phyloP scores from a whole-genome alignment of 1,140 invertebrate species.

The Lamellibrachia luymesi region DNA sequence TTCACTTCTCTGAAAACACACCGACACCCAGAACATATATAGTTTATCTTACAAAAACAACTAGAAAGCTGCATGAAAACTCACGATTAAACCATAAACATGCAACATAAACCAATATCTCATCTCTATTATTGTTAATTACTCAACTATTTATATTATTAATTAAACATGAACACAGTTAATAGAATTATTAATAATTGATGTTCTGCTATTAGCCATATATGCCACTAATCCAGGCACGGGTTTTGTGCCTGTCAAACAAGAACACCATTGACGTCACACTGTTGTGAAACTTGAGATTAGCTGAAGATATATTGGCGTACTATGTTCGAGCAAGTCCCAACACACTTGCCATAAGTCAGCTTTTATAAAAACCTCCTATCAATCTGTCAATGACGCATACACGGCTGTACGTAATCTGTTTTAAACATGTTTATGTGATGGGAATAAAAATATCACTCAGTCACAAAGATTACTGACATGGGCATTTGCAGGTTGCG shows the following conservation, averaged over 20 bases:
- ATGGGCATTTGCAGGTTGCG: not conserved
- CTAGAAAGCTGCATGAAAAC: not conserved
- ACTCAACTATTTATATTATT: not conserved
- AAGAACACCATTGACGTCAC: not conserved
- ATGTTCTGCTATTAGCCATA: not conserved
- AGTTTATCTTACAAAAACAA: not conserved
- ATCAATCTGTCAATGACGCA: not conserved
- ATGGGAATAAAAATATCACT: not conserved
- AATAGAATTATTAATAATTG: not conserved
- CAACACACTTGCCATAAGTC: not conserved
- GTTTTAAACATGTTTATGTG: constrained; percentile 1
- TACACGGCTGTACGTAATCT: not conserved
- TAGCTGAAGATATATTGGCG: not conserved
- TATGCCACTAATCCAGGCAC: not conserved
- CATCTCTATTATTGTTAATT: not conserved
- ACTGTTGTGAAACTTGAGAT: not conserved
- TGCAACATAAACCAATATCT: not conserved
- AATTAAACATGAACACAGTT: not conserved
- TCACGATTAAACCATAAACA: not conserved
- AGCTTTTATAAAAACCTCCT: not conserved
- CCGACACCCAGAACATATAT: not conserved
- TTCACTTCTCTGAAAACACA: not conserved
- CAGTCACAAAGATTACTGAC: not conserved
- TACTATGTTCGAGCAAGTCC: not conserved
- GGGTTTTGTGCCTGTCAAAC: not conserved